Evolutionary conservation across 2,888 invertebrate genomes (phyloP).

Genomic region (Tiliacea citrago): DNA sequence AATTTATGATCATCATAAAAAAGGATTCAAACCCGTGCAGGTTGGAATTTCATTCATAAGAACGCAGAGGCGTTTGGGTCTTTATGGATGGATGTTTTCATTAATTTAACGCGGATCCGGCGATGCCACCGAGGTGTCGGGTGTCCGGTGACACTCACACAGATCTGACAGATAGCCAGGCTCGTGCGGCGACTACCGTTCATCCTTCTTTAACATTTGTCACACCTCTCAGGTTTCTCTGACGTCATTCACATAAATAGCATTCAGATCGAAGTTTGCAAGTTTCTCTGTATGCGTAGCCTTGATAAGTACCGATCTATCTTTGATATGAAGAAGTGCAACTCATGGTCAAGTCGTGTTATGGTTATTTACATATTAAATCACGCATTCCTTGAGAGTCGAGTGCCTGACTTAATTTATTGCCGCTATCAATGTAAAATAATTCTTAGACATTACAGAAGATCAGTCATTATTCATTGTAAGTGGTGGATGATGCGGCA

Average conservation of each 20-base stretch:
- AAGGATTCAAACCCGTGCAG: conserved; percentile 88
- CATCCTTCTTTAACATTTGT: conserved; percentile 64
- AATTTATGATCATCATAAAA: conserved; percentile 90
- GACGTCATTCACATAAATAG: conserved; percentile 65
- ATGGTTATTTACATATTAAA: conserved; percentile 82
- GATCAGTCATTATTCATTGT: conserved; percentile 83
- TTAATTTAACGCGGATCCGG: conserved; percentile 88
- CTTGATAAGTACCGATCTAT: conserved; percentile 62
- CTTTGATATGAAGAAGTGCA: conserved; percentile 74
- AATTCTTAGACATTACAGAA: conserved; percentile 83
- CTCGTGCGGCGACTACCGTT: conserved; percentile 85
- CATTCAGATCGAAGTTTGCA: conserved; percentile 23
- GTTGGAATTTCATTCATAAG: conserved; percentile 91
- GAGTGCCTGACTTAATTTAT: conserved; percentile 86
- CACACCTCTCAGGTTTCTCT: conserved; percentile 51
- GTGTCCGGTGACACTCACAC: conserved; percentile 83
- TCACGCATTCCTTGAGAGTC: conserved; percentile 82
- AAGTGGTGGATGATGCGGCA: conserved; percentile 49
- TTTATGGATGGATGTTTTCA: conserved; percentile 90
- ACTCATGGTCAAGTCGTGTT: conserved; percentile 78
- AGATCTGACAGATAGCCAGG: conserved; percentile 79
- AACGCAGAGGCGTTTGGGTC: conserved; percentile 90
- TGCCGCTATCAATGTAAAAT: conserved; percentile 83
- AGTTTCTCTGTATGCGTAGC: conserved; percentile 48
- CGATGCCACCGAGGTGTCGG: conserved; percentile 86